phyloP scores from a whole-genome alignment of 2,113 vertebrate genomes.

The Vidua chalybeata region DNA sequence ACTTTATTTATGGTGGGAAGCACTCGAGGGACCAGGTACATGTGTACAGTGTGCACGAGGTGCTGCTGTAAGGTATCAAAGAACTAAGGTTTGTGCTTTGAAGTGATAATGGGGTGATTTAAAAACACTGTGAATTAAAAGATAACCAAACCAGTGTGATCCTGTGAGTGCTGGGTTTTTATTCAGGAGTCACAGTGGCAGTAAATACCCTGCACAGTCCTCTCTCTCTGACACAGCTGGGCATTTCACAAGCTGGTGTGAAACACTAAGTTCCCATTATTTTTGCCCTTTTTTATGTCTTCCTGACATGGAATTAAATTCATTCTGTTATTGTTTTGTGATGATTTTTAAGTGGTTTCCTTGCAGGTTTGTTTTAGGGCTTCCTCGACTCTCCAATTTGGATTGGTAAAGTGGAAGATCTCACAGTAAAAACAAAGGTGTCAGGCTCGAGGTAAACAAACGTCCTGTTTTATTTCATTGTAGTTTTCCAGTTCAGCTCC shows the following conservation, averaged over 20 bases:
- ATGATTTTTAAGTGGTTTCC: slow-evolving; percentile 52
- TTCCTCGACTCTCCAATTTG: not conserved
- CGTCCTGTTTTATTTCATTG: not conserved
- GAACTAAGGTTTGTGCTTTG: not conserved
- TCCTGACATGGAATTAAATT: slow-evolving; percentile 34
- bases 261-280: not conserved
- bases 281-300: not conserved
- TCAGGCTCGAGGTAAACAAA: not conserved
- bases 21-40: fast-evolving
- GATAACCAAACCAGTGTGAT: not conserved
- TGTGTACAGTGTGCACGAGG: fast-evolving
- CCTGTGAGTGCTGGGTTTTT: not conserved
- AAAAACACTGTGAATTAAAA: not conserved
- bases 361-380: not conserved
- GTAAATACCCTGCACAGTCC: not conserved
- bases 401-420: not conserved
- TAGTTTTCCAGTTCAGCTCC: not conserved
- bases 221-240: not conserved
- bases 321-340: not conserved
- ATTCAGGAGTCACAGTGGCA: not conserved
- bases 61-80: not conserved
- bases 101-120: not conserved
- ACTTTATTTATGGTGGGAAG: not conserved
- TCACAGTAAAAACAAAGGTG: not conserved
- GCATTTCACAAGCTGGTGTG: not conserved